A percentile compares a stretch with the other conserved stretches of the same genome.
Conservation (phyloP, 2,797 vertebrate species). For the Neopelma chrysocephalum region DNA sequence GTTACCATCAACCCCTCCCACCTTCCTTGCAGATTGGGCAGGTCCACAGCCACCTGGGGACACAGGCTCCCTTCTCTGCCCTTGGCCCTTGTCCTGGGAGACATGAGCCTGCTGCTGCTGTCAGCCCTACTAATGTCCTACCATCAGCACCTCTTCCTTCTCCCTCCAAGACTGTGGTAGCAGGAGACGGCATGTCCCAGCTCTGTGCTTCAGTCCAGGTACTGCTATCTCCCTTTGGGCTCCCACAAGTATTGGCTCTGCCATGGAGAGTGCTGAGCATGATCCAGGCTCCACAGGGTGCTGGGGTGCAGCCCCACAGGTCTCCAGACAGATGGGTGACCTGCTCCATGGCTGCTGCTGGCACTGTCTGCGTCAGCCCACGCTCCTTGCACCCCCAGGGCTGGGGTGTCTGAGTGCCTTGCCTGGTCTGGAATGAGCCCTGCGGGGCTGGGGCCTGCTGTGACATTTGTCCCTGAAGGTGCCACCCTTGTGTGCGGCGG, state of each 20-base stretch:
- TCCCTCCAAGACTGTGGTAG: fast-evolving
- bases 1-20: background rate
- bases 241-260: background rate
- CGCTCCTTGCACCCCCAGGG: background rate
- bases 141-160: background rate
- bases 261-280: background rate
- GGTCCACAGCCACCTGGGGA: background rate
- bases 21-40: background rate
- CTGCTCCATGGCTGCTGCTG: background rate
- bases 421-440: background rate
- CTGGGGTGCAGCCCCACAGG: background rate
- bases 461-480: background rate
- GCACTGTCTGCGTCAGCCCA: fast-evolving
- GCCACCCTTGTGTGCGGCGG: background rate
- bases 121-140: background rate
- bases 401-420: background rate
- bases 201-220: background rate
- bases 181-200: background rate
- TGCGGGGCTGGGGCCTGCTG: fast-evolving
- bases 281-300: background rate
- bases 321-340: background rate
- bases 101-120: background rate
- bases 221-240: background rate
- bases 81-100: background rate
- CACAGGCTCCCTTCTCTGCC: background rate